Evolutionary conservation across 2,888 invertebrate genomes (phyloP).

Genomic region (Podotricha telesiphe): DNA sequence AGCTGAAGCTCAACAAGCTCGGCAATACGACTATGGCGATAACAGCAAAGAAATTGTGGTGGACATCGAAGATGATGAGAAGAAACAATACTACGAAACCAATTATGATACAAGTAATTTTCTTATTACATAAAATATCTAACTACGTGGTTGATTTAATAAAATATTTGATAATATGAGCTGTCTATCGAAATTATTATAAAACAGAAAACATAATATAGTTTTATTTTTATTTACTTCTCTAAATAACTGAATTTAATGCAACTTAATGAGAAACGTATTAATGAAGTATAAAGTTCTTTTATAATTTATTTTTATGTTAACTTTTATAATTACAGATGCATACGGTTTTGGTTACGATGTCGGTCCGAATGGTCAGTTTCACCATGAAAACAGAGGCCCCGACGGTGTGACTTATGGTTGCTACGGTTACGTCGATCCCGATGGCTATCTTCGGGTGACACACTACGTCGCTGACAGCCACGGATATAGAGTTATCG

Average conservation of each 20-base stretch:
- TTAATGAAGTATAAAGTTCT: too few species aligned
- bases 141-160: too few species aligned
- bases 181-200: too few species aligned
- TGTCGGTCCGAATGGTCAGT: conserved; percentile 89
- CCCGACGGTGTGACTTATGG: conserved; percentile 91
- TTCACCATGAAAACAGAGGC: conserved; percentile 90
- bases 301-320: neutral
- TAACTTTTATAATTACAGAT: conserved; percentile 74
- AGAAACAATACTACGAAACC: conserved; percentile 89
- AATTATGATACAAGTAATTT: conserved; percentile 89
- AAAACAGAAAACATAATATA: too few species aligned
- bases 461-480: conserved; percentile 91
- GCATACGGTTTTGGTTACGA: conserved; percentile 91
- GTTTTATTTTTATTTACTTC: too few species aligned
- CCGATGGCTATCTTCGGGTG: conserved; percentile 85
- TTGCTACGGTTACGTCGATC: conserved; percentile 90
- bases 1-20: conserved; percentile 54
- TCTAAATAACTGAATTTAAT: too few species aligned
- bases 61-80: conserved; percentile 88
- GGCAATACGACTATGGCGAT: conserved; percentile 53
- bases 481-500: conserved; percentile 89
- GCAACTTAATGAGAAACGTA: too few species aligned
- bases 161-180: too few species aligned
- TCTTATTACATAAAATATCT: too few species aligned
- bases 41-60: conserved; percentile 86